Evolutionary conservation across 2,888 invertebrate species (phyloP), one percentile per base, ranked within the genome.

Genomic region (Pachydiplax longipennis): DNA sequence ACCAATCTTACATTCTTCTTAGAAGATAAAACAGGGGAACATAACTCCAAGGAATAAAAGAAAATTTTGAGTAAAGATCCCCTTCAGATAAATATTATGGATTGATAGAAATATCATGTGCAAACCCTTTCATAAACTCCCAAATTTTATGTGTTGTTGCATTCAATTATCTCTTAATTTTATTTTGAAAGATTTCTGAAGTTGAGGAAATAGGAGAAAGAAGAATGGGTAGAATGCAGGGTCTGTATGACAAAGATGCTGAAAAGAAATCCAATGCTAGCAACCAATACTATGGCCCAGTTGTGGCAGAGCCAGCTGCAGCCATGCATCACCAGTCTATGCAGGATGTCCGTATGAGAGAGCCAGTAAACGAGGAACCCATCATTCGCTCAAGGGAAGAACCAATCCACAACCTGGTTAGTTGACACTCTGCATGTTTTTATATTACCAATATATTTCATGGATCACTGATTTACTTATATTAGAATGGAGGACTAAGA

Each of bases 251-350:
- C n/a, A 87, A 61, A 35, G 87, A 87, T 18, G 12, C 22, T 37
- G 87, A 87, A 13, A 61, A 37, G 10, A 87, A 87, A 37, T 61
- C 58, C 15, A 87, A 87, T 37, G n/a, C n/a, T 18, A 61, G 18
- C 18, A 87, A 87, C 40, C 87, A 87, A 65, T 87, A 65, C 61
- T 87, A 87, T 87, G 87, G 87, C 15, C 65, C 87, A 40, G 87
- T 87, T 22, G 87, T 87, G 8, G 87, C 87, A 13, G 87, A 87
- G 37, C 87, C 87, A 37, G 93, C 95, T 97, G 90, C 96, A 97
- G 93, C 95, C 82, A 93, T 94, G 18, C 93, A 95, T 95, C 94
- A 95, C 92, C 87, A 87, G n/a, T 87, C 87, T 1, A 87, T 87
- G 87, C 87, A 87, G 61, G 87, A 87, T 87, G 87, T 87, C 8